A percentile compares a stretch with the other conserved stretches of the same genome.
These are phyloP conservation scores for Psittacula echo DNA, from an alignment of 2,797 vertebrate genomes.

Conservation along the genomic window DNA sequence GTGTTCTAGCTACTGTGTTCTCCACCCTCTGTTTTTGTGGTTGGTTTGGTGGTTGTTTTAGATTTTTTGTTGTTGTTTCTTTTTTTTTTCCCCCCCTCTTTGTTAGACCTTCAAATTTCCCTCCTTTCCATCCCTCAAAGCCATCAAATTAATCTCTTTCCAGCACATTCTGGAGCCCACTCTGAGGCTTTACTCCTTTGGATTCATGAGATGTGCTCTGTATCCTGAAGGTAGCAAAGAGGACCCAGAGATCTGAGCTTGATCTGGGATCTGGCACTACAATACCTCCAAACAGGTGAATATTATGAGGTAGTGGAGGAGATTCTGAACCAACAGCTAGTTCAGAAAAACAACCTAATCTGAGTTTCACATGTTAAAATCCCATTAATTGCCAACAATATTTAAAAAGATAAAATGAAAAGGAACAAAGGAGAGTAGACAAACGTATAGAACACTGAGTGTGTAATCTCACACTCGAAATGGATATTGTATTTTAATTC, in stretches of 20 bases:
- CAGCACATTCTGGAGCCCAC: background rate
- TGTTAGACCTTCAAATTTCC: background rate
- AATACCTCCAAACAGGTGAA: background rate
- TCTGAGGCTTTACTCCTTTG: background rate
- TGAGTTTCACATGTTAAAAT: background rate
- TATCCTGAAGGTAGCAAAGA: background rate
- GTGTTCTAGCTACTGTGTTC: background rate
- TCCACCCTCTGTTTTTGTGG: fast-evolving
- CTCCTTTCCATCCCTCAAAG: background rate
- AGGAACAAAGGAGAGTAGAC: background rate
- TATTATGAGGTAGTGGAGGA: background rate
- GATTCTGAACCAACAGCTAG: background rate
- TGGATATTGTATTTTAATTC: background rate
- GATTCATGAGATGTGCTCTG: background rate
- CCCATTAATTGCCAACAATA: background rate
- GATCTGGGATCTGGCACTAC: background rate
- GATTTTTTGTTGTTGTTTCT: background rate
- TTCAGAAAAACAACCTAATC: background rate
- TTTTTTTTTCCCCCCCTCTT: background rate
- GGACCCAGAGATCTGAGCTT: background rate
- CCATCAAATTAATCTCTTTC: background rate
- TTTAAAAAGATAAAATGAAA: background rate
- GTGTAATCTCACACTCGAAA: background rate
- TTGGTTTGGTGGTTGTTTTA: background rate
- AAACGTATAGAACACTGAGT: background rate